A percentile compares a stretch with the other conserved stretches of the same genome.
Evolutionary conservation across 1,140 invertebrate species (phyloP).

Genomic region (Bombus pyrosoma): DNA sequence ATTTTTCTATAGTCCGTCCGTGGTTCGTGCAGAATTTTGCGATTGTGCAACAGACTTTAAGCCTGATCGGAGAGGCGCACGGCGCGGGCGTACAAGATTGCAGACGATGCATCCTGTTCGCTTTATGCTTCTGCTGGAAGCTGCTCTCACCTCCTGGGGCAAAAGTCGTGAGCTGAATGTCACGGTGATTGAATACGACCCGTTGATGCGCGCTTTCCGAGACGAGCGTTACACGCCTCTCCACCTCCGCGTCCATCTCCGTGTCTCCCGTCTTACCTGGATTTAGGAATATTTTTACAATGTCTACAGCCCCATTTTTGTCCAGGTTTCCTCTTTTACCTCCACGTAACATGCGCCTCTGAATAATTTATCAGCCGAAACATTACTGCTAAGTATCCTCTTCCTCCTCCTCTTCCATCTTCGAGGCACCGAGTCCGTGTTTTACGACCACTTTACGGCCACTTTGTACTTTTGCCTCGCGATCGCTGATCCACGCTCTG

Average conservation of each 20-base stretch:
- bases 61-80: conserved; percentile 20
- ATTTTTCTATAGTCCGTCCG: conserved; percentile 31
- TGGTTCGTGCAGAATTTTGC: conserved; percentile 39
- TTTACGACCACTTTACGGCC: conserved; percentile 48
- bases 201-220: conserved; percentile 69
- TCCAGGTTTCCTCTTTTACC: neutral
- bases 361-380: conserved; percentile 41
- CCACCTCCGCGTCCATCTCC: neutral
- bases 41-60: conserved; percentile 59
- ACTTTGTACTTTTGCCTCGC: conserved; percentile 33
- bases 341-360: neutral
- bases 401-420: neutral
- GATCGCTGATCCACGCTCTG: neutral
- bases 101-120: conserved; percentile 65
- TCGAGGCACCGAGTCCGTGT: neutral
- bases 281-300: conserved; percentile 39
- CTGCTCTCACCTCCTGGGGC: conserved; percentile 80
- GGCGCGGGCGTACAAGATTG: conserved; percentile 59
- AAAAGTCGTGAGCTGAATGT: conserved; percentile 79
- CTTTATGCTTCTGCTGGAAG: conserved; percentile 67
- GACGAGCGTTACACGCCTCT: conserved; percentile 28
- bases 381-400: conserved; percentile 25
- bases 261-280: conserved; percentile 14
- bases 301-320: neutral
- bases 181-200: conserved; percentile 77